Conservation (phyloP, 1,140 invertebrate genomes). For the Apolygus lucorum region DNA sequence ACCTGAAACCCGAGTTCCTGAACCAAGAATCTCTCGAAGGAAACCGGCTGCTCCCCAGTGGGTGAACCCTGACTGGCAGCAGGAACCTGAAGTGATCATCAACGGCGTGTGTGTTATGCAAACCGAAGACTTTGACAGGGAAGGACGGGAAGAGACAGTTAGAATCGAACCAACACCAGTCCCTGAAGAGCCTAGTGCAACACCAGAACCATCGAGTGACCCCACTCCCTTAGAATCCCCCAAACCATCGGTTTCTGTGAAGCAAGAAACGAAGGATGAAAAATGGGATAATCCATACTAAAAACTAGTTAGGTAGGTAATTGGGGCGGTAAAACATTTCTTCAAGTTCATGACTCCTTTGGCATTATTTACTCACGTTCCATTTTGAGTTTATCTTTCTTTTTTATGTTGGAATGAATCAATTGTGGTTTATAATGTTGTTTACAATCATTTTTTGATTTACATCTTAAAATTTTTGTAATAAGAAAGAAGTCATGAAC, state of each 20-base stretch:
- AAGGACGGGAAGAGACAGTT: slow-evolving; percentile 57
- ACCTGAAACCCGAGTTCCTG: slow-evolving; percentile 34
- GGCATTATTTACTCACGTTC: slow-evolving; percentile 11
- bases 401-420: no score
- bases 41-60: slow-evolving; percentile 94
- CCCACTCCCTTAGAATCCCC: slow-evolving; percentile 21
- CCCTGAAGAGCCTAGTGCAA: slow-evolving; percentile 28
- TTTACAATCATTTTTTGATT: slow-evolving; percentile 1
- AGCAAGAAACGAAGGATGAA: slow-evolving; percentile 32
- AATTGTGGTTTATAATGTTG: not conserved
- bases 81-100: slow-evolving; percentile 73
- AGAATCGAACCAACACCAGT: slow-evolving; percentile 61
- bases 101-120: slow-evolving; percentile 88
- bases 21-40: slow-evolving; percentile 47
- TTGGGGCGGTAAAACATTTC: not conserved
- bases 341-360: slow-evolving; percentile 25
- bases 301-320: slow-evolving; percentile 18
- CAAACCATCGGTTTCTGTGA: slow-evolving; percentile 23
- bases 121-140: slow-evolving; percentile 56
- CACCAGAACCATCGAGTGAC: slow-evolving; percentile 21
- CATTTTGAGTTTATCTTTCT: slow-evolving; percentile 18
- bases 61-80: slow-evolving; percentile 89
- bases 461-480: not conserved
- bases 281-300: slow-evolving; percentile 34
- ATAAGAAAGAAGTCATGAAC: slow-evolving; percentile 26